A percentile compares a stretch with the other conserved stretches of the same genome.
phyloP scores from a whole-genome alignment of 1,140 invertebrate genomes.

The Platyscapa corneri region DNA sequence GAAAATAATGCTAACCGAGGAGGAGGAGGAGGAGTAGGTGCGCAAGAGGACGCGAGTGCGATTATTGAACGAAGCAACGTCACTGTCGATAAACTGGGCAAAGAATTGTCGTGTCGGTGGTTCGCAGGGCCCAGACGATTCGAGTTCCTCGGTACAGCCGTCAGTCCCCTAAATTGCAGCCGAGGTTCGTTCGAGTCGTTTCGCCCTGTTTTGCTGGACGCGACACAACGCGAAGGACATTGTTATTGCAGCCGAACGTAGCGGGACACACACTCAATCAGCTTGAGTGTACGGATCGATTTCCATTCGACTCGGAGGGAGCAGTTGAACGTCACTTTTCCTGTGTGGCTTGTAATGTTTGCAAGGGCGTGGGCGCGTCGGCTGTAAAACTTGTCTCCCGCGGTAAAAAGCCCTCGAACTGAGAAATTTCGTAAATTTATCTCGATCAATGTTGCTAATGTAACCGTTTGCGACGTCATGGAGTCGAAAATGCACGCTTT shows the following conservation, averaged over 20 bases:
- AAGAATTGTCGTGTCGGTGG: too few relatives aligned
- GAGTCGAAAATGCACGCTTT: too few relatives aligned
- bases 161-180: neutral
- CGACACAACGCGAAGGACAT: neutral
- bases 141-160: too few relatives aligned
- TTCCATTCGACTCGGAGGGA: neutral
- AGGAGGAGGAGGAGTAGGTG: too few relatives aligned
- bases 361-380: neutral
- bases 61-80: too few relatives aligned
- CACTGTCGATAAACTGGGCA: too few relatives aligned
- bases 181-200: neutral
- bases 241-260: neutral
- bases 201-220: neutral
- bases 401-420: neutral
- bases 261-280: slow-evolving; percentile 14
- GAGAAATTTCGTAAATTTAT: neutral
- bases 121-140: too few relatives aligned
- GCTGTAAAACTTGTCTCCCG: neutral
- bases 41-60: too few relatives aligned
- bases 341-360: neutral
- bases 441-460: neutral
- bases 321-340: neutral
- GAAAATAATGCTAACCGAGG: too few relatives aligned
- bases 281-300: slow-evolving; percentile 19
- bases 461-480: too few relatives aligned